These are phyloP conservation scores for Galeruca laticollis DNA, from an alignment of 2,888 invertebrate genomes.

Conservation along the genomic window DNA sequence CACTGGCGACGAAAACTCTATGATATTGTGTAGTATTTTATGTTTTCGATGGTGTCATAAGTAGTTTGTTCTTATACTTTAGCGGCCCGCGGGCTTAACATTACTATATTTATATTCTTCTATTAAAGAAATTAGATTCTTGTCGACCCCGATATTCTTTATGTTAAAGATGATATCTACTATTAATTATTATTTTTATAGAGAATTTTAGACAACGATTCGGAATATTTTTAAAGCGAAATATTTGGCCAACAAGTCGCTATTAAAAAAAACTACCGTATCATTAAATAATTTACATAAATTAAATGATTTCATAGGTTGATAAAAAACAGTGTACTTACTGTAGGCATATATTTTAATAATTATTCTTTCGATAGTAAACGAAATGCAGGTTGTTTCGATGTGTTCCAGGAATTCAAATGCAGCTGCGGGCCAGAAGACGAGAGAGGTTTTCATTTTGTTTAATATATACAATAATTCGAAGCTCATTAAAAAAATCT, in stretches of 20 bases:
- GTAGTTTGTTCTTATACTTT: not conserved
- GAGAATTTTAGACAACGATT: conserved; percentile 32
- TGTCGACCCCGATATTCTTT: conserved; percentile 29
- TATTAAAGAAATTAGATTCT: conserved; percentile 15
- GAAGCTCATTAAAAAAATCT: not conserved
- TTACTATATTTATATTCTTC: conserved; percentile 9
- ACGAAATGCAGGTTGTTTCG: conserved; percentile 28
- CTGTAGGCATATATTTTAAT: conserved; percentile 53
- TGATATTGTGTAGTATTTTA: too few relatives aligned
- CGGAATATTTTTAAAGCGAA: conserved; percentile 39
- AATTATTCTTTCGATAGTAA: conserved; percentile 41
- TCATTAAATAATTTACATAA: conserved; percentile 56
- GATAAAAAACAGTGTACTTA: conserved; percentile 47
- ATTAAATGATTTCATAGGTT: conserved; percentile 53
- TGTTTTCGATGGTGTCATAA: too few relatives aligned
- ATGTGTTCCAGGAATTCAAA: conserved; percentile 29
- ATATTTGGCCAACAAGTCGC: conserved; percentile 54
- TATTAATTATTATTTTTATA: conserved; percentile 41
- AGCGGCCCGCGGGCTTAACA: not conserved
- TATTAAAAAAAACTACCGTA: conserved; percentile 47
- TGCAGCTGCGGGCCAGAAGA: conserved; percentile 20
- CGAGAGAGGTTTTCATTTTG: not conserved
- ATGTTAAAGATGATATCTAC: conserved; percentile 34
- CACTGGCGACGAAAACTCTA: too few relatives aligned
- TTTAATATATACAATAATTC: not conserved